A percentile compares a stretch with the other conserved stretches of the same genome.
phyloP scores from a whole-genome alignment of 2,113 vertebrate genomes.

The Chauna torquata region DNA sequence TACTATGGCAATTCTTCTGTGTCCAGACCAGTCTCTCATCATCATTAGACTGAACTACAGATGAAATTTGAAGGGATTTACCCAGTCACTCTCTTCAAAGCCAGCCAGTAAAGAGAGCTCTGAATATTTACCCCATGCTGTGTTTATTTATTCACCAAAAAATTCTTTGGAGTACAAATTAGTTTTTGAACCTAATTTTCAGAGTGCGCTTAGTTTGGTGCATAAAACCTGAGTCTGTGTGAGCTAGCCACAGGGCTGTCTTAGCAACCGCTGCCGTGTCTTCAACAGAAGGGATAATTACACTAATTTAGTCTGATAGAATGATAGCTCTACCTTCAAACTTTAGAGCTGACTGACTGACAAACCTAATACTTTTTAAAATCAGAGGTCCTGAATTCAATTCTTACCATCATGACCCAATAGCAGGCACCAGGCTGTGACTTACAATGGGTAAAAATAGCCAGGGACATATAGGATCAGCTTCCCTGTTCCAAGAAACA shows the following conservation, averaged over 20 bases:
- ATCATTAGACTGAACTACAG: slow-evolving; percentile 1
- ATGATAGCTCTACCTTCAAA: slow-evolving; percentile 1
- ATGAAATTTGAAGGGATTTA: slow-evolving; percentile 57
- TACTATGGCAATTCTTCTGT: neutral
- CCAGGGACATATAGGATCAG: neutral
- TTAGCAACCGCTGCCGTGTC: neutral
- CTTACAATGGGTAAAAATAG: neutral
- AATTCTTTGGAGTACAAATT: slow-evolving; percentile 13
- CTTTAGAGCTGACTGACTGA: neutral
- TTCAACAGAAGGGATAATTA: neutral
- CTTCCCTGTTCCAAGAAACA: neutral
- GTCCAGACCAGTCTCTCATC: slow-evolving; percentile 25
- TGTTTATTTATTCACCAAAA: slow-evolving; percentile 26
- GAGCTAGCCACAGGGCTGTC: neutral
- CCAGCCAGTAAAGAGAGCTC: neutral
- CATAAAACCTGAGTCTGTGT: neutral
- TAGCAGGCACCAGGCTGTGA: neutral
- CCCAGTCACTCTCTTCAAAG: slow-evolving; percentile 40
- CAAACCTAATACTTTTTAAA: slow-evolving; percentile 5
- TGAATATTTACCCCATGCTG: slow-evolving; percentile 25
- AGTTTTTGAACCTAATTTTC: slow-evolving; percentile 27
- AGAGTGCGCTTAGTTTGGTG: neutral
- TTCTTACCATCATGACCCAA: neutral
- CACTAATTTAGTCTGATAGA: neutral
- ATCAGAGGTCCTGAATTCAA: neutral